Percentiles rank a stretch among this genome's conserved stretches.
phyloP scores from a whole-genome alignment of 2,113 vertebrate species.

The Athene cunicularia region DNA sequence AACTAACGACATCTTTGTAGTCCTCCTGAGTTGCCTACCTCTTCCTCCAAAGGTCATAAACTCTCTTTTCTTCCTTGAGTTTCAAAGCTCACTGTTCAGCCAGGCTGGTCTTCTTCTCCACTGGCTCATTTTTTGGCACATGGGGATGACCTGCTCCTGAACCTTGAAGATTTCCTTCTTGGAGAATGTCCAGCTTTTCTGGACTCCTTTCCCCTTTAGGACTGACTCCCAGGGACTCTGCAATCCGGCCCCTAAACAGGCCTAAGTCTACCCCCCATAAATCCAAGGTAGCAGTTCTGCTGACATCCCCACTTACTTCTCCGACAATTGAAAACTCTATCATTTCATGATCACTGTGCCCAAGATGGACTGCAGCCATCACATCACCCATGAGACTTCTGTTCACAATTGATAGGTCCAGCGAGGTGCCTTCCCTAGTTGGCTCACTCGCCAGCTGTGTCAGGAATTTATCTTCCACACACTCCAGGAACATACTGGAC shows the following conservation, averaged over 20 bases:
- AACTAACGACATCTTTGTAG: too few relatives aligned
- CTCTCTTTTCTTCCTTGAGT: neutral
- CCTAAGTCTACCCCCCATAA: neutral
- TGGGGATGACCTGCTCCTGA: too few relatives aligned
- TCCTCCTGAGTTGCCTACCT: too few relatives aligned
- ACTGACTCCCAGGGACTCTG: neutral
- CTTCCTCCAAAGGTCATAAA: neutral
- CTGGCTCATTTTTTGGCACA: too few relatives aligned
- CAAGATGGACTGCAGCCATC: neutral
- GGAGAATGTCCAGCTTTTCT: too few relatives aligned
- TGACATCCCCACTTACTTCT: neutral
- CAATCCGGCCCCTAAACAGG: neutral
- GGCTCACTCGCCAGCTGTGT: too few relatives aligned
- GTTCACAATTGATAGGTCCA: neutral
- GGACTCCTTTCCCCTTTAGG: too few relatives aligned
- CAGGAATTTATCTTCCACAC: too few relatives aligned
- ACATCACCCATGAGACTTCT: neutral
- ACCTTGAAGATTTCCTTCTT: too few relatives aligned
- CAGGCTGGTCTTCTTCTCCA: too few relatives aligned
- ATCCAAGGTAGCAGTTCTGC: neutral
- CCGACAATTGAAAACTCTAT: neutral
- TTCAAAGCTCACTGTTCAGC: too few relatives aligned
- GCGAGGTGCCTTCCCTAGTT: neutral
- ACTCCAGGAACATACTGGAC: neutral
- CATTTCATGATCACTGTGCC: neutral